phyloP scores from a whole-genome alignment of 64 coral and sea anemone genomes.

The Cladopsammia gracilis region DNA sequence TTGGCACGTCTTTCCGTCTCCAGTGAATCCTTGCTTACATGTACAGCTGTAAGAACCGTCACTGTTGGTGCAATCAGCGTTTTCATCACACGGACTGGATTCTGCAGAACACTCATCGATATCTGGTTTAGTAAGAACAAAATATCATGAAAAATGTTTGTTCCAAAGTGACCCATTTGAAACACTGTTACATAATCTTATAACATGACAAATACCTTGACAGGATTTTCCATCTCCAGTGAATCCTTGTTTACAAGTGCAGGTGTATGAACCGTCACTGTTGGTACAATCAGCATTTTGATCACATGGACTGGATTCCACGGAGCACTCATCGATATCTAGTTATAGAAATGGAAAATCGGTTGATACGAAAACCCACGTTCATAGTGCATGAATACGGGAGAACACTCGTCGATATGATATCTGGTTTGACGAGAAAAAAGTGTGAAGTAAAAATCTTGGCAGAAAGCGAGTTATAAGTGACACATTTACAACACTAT shows the following conservation, averaged over 20 bases:
- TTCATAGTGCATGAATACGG: too few relatives aligned
- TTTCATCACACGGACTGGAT: slow-evolving; percentile 24
- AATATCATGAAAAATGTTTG: not conserved
- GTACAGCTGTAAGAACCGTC: slow-evolving; percentile 44
- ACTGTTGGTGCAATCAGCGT: slow-evolving; percentile 59
- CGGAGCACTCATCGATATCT: slow-evolving; percentile 74
- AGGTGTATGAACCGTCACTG: slow-evolving; percentile 49
- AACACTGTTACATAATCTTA: too few relatives aligned
- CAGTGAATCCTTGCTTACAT: slow-evolving; percentile 56
- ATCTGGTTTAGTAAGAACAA: slow-evolving; percentile 1
- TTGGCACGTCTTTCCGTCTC: slow-evolving; percentile 61
- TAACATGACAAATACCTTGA: not conserved
- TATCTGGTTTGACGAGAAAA: slow-evolving; percentile 13
- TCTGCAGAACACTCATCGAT: slow-evolving; percentile 68
- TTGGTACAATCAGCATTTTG: slow-evolving; percentile 61
- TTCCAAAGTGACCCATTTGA: too few relatives aligned
- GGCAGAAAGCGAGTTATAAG: too few relatives aligned
- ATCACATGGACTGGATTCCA: slow-evolving; percentile 13
- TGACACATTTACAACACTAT: too few relatives aligned
- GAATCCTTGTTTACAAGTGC: slow-evolving; percentile 63
- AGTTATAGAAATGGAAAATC: not conserved
- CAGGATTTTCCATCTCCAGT: slow-evolving; percentile 61
- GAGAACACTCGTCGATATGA: slow-evolving; percentile 52
- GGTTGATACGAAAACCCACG: too few relatives aligned
- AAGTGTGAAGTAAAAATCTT: not conserved